Percentiles rank a stretch among this genome's conserved stretches.
Conservation (phyloP, 2,797 vertebrate genomes). For the Danio kyathit region DNA sequence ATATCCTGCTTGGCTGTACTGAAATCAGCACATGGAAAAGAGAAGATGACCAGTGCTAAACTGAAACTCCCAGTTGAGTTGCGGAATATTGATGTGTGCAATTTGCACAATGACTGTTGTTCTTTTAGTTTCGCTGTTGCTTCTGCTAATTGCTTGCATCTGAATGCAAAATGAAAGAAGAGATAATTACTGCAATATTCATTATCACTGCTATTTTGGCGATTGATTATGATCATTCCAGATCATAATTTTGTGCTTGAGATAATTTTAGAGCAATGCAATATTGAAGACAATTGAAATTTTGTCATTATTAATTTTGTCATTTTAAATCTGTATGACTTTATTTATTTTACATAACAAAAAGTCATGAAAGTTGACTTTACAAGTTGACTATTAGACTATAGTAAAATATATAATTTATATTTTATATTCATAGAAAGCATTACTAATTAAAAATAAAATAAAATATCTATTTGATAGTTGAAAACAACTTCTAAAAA, state of each 20-base stretch:
- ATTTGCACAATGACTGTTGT: conserved; percentile 20
- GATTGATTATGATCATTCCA: conserved; percentile 8
- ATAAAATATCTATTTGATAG: too few species aligned
- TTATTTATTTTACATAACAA: too few species aligned
- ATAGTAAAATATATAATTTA: too few species aligned
- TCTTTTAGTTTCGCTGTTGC: conserved; percentile 44
- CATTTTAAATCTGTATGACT: background rate
- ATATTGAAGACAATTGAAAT: background rate
- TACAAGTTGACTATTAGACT: too few species aligned
- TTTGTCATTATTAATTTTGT: background rate
- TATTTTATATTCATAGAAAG: too few species aligned
- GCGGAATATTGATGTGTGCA: background rate
- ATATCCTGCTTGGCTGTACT: conserved; percentile 31
- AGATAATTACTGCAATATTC: conserved; percentile 45
- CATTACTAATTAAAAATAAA: too few species aligned
- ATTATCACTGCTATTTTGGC: conserved; percentile 47
- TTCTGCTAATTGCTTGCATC: conserved; percentile 4
- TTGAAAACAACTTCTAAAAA: too few species aligned
- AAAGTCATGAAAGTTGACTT: too few species aligned
- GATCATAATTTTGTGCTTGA: background rate
- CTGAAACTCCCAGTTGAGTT: conserved; percentile 30
- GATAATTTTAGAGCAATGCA: background rate
- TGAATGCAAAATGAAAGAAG: background rate
- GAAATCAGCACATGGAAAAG: conserved; percentile 4
- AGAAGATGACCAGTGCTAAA: background rate